A percentile compares a stretch with the other conserved stretches of the same genome.
These are phyloP conservation scores for Gymnothorax javanicus DNA, from an alignment of 2,797 vertebrate species.

Conservation along the genomic window DNA sequence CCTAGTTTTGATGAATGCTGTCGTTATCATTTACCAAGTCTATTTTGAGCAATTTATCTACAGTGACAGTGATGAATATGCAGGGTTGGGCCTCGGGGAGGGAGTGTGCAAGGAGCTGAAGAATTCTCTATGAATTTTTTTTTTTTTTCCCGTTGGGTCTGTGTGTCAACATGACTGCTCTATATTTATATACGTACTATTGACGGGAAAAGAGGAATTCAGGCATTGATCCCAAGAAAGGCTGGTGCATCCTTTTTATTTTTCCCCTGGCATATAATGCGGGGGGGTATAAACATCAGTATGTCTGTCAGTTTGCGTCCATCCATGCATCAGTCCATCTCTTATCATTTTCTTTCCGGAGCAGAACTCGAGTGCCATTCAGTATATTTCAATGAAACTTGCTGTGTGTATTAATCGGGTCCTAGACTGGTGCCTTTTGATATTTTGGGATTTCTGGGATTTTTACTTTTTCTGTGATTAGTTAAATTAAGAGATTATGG, in stretches of 20 bases:
- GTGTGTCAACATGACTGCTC: not conserved
- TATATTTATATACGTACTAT: not conserved
- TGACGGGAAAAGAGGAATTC: not conserved
- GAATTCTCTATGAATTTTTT: not conserved
- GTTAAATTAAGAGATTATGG: no score
- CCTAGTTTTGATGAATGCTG: constrained; percentile 35
- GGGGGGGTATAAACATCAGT: no score
- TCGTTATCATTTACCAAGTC: constrained; percentile 28
- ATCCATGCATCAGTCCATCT: no score
- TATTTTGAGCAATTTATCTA: constrained; percentile 31
- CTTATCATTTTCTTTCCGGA: no score
- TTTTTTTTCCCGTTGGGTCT: not conserved
- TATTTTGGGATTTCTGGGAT: no score
- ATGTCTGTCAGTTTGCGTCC: no score
- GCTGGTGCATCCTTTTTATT: not conserved
- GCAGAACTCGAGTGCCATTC: no score
- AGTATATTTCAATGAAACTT: no score
- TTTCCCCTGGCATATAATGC: no score
- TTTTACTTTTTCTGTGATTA: no score
- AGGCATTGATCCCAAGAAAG: not conserved
- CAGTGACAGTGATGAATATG: constrained; percentile 26
- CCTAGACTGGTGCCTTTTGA: no score
- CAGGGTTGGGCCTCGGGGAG: not conserved
- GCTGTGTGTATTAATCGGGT: no score
- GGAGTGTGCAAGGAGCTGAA: not conserved